Percentiles rank a stretch among this genome's conserved stretches.
phyloP scores from a whole-genome alignment of 2,797 vertebrate species.

The Mus caroli region DNA sequence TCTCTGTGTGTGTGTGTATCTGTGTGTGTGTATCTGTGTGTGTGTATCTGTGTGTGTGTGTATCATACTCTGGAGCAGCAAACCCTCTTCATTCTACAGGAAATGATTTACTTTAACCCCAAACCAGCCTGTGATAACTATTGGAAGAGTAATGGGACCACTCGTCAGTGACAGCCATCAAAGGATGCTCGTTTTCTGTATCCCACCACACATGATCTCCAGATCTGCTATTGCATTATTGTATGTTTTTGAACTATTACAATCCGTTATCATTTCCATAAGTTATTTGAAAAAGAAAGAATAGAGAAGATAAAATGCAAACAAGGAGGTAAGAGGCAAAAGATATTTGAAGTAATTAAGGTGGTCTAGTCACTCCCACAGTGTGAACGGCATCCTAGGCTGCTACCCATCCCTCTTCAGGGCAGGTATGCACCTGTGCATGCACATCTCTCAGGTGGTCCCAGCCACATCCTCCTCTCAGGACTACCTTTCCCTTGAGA shows the following conservation, averaged over 20 bases:
- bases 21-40: background rate
- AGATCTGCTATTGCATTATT: background rate
- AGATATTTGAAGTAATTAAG: background rate
- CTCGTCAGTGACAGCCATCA: background rate
- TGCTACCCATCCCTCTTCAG: background rate
- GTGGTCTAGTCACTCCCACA: fast-evolving
- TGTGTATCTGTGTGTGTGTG: background rate
- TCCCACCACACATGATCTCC: background rate
- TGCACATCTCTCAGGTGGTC: background rate
- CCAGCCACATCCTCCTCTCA: background rate
- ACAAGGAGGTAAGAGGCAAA: background rate
- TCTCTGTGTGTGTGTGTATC: too few relatives aligned
- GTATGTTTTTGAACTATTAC: background rate
- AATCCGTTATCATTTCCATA: background rate
- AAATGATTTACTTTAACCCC: slow-evolving; percentile 4
- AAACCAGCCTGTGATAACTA: background rate
- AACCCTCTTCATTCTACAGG: background rate
- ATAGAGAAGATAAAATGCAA: background rate
- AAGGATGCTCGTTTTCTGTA: background rate
- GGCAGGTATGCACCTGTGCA: background rate
- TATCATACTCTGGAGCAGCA: background rate
- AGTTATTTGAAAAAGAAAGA: slow-evolving; percentile 30
- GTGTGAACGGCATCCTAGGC: background rate
- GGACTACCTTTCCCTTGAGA: background rate
- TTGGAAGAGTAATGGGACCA: background rate